Evolutionary conservation across 2,797 vertebrate species (phyloP), one percentile per base, ranked within the genome.

Genomic region (Periparus ater): DNA sequence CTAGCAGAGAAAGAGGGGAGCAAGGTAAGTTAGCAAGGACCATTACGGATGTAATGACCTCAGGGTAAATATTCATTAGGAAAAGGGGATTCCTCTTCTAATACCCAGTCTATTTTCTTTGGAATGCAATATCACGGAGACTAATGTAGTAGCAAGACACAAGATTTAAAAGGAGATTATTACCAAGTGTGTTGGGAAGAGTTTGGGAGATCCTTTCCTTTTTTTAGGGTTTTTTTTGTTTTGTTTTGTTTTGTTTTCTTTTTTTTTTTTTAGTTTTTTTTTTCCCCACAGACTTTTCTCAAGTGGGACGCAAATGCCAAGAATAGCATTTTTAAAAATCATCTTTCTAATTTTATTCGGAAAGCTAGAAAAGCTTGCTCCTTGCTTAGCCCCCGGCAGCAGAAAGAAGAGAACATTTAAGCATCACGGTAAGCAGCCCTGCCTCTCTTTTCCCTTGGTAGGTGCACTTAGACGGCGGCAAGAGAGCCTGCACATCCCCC

Each of bases 31-130:
- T 95, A 97, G 76, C 94, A 89, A 60, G 96, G 95, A 96, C 95
- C 95, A 85, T 96, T 93, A 95, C 91, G 30, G 84, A 91, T 92
- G 85, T 96, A 72, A 97, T 96, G 96, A 97, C 95, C 94, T 95
- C 93, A 85, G 97, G 97, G 96, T 97, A 98, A 98, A 98, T 98
- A 98, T 97, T 98, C 97, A 98, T 98, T 97, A 98, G 97, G 97
- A 97, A 97, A 94, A 94, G 85, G 93, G 96, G 96, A 97, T 96
- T 96, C 92, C 74, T 93, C 86, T 96, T 95, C 96, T 96, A 97
- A 97, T 93, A 94, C 63, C 72, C 94, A n/a, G 85, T 71, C 96
- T 96, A 84, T 95, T 97, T 97, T 97, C 97, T 96, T 96, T 96
- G 96, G 97, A 97, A 96, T 89, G 91, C 91, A 96, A 57, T 88